Conservation (phyloP, 1,140 invertebrate species). For the Polypedilum pembai region DNA sequence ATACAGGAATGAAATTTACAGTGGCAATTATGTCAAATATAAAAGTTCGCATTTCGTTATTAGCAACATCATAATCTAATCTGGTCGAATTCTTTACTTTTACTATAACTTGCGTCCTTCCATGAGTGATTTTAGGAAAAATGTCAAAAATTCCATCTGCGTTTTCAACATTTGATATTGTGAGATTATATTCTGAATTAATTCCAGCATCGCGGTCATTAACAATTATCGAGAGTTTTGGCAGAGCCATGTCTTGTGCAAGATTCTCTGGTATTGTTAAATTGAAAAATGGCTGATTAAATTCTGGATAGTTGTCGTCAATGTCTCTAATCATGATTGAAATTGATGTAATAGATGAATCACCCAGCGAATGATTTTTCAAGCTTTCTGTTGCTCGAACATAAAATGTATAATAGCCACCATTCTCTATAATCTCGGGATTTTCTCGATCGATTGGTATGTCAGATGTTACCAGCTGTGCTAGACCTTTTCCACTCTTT, state of each 20-base stretch:
- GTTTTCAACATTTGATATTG: constrained; percentile 53
- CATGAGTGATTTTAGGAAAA: constrained; percentile 58
- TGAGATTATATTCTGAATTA: constrained; percentile 64
- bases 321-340: constrained; percentile 75
- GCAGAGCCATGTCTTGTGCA: constrained; percentile 57
- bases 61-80: constrained; percentile 62
- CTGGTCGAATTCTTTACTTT: constrained; percentile 57
- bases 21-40: constrained; percentile 66
- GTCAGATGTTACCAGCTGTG: constrained; percentile 55
- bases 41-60: constrained; percentile 50
- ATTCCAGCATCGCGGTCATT: constrained; percentile 66
- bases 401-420: constrained; percentile 67
- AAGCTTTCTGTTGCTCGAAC: constrained; percentile 67
- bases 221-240: constrained; percentile 66
- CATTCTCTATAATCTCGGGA: constrained; percentile 61
- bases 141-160: constrained; percentile 57
- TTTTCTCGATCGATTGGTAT: constrained; percentile 65
- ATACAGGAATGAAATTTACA: constrained; percentile 52
- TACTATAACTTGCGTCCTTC: constrained; percentile 65
- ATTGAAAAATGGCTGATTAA: constrained; percentile 59
- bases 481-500: constrained; percentile 46
- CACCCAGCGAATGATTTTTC: constrained; percentile 59
- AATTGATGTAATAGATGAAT: constrained; percentile 57
- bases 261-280: constrained; percentile 72
- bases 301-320: constrained; percentile 73